These are phyloP conservation scores for Cryptoprocta ferox DNA, from an alignment of 2,797 vertebrate genomes.

Conservation along the genomic window DNA sequence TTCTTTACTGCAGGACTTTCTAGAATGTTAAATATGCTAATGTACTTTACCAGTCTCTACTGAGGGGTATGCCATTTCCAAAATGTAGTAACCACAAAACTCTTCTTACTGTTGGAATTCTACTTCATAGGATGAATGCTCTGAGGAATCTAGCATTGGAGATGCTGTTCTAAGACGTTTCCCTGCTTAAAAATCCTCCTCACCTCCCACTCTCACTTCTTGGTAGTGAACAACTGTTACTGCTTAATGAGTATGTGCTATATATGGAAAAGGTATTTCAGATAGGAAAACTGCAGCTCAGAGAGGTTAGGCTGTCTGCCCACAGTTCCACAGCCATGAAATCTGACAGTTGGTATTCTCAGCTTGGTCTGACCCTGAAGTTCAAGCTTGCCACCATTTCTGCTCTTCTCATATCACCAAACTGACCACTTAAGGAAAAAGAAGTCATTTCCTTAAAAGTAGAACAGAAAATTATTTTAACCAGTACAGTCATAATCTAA, in stretches of 20 bases:
- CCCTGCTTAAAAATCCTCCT: background rate
- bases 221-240: background rate
- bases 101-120: constrained; percentile 36
- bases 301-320: background rate
- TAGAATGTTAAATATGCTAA: background rate
- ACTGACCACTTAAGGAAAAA: background rate
- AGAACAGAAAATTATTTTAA: background rate
- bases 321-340: background rate
- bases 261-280: background rate
- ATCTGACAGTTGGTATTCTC: background rate
- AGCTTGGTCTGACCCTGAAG: background rate
- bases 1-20: background rate
- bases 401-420: background rate
- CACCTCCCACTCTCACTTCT: background rate
- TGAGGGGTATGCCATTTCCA: background rate
- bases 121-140: background rate
- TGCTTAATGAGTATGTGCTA: background rate
- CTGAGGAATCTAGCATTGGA: background rate
- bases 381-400: background rate
- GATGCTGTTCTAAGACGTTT: background rate
- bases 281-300: background rate
- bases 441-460: background rate
- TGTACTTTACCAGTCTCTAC: background rate
- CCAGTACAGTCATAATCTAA: background rate
- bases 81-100: background rate